Conservation (phyloP, 2,797 vertebrate genomes). For the Serranus cabrilla region DNA sequence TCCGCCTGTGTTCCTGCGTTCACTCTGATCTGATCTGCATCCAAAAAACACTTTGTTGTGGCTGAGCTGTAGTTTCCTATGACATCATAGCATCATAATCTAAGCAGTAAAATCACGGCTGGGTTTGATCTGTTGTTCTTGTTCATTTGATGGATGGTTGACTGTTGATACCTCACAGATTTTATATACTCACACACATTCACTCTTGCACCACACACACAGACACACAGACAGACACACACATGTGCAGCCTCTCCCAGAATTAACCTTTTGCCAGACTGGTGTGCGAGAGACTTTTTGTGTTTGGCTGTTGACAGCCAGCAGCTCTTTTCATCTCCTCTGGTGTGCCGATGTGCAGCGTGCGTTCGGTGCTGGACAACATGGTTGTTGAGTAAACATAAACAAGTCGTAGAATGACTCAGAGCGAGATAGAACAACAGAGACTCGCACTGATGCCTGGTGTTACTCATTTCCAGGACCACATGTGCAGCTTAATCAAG, state of each 20-base stretch:
- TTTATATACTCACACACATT: constrained; percentile 40
- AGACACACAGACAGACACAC: not conserved
- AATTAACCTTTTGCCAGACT: constrained; percentile 32
- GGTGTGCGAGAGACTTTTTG: constrained; percentile 44
- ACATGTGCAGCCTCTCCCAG: not conserved
- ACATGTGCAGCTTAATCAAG: constrained; percentile 67
- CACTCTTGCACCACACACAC: constrained; percentile 16
- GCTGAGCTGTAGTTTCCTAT: constrained; percentile 78
- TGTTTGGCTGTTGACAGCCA: constrained; percentile 59
- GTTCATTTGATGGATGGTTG: constrained; percentile 77
- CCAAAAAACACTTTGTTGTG: constrained; percentile 67
- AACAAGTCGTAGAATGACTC: constrained; percentile 67
- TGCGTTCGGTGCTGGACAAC: constrained; percentile 48
- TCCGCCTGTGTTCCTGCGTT: constrained; percentile 12
- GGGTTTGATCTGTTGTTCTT: constrained; percentile 77
- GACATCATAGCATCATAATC: constrained; percentile 76
- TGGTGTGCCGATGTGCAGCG: constrained; percentile 49
- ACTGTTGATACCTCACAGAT: constrained; percentile 68
- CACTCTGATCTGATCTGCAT: constrained; percentile 42
- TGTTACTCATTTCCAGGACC: constrained; percentile 66
- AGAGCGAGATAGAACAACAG: constrained; percentile 50
- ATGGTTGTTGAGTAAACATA: constrained; percentile 69
- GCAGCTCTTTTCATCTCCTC: constrained; percentile 73
- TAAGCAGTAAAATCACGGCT: constrained; percentile 69
- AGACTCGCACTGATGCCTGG: constrained; percentile 40